Evolutionary conservation across 2,797 vertebrate genomes (phyloP).

Genomic region (Intellagama lesueurii): DNA sequence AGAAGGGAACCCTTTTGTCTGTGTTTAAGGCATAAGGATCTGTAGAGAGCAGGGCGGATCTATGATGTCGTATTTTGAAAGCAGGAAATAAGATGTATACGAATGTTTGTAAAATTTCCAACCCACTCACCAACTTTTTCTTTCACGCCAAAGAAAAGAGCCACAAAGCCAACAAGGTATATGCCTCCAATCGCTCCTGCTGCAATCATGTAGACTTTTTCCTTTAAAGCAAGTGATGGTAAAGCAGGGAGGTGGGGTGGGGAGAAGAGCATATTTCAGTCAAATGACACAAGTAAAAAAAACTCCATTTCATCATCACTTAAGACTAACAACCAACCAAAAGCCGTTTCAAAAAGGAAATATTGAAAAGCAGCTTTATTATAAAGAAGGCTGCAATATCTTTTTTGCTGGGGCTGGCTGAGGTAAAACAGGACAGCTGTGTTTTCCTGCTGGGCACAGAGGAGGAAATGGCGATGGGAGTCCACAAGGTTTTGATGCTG

Average conservation of each 20-base stretch:
- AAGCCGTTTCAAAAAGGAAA: background rate
- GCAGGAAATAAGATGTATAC: slow-evolving; percentile 1
- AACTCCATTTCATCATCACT: background rate
- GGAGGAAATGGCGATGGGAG: background rate
- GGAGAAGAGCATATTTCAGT: slow-evolving; percentile 31
- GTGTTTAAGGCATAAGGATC: slow-evolving; percentile 85
- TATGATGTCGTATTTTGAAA: slow-evolving; percentile 43
- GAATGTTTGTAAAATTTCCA: slow-evolving; percentile 29
- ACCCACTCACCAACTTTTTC: slow-evolving; percentile 89
- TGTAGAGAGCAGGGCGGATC: slow-evolving; percentile 65
- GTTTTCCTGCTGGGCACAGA: too few relatives aligned
- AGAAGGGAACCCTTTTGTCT: slow-evolving; percentile 87
- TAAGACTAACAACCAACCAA: background rate
- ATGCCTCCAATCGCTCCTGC: slow-evolving; percentile 87
- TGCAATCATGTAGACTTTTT: slow-evolving; percentile 91
- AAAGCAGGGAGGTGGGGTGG: background rate
- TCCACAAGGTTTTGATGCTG: background rate
- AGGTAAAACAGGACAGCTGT: too few relatives aligned
- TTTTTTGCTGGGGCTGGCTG: background rate
- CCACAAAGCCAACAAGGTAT: slow-evolving; percentile 87
- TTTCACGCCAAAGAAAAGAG: slow-evolving; percentile 92
- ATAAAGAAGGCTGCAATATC: background rate
- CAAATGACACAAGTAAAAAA: background rate
- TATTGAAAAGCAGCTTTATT: background rate
- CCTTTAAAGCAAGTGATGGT: slow-evolving; percentile 73